A percentile compares a stretch with the other conserved stretches of the same genome.
phyloP scores from a whole-genome alignment of 1,140 invertebrate genomes.

The Sitobion miscanthi region DNA sequence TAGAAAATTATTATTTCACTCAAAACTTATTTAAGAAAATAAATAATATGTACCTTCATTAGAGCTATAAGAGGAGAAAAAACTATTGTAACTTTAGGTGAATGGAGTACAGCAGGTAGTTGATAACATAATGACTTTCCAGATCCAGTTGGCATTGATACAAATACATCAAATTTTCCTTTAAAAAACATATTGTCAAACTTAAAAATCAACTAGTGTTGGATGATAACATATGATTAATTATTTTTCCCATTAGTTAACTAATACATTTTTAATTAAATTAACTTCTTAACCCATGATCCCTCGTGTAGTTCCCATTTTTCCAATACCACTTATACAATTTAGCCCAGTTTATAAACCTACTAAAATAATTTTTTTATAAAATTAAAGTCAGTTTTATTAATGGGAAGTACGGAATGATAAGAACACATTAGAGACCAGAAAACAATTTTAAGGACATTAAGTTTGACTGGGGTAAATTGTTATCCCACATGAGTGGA shows the following conservation, averaged over 20 bases:
- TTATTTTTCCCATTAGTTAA: background rate
- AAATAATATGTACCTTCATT: conserved; percentile 67
- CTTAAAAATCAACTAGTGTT: background rate
- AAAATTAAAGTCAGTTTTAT: too few species aligned
- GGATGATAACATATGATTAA: background rate
- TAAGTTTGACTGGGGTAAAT: too few species aligned
- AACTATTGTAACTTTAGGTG: conserved; percentile 70
- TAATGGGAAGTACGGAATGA: too few species aligned
- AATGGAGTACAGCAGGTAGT: conserved; percentile 69
- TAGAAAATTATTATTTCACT: background rate
- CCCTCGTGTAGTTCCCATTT: too few species aligned
- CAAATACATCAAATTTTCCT: conserved; percentile 71
- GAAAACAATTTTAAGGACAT: too few species aligned
- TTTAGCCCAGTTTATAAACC: too few species aligned
- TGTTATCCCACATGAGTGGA: too few species aligned
- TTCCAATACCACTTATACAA: too few species aligned
- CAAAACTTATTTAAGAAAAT: background rate
- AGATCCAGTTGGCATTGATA: conserved; percentile 77
- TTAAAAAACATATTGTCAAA: conserved; percentile 52
- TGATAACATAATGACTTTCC: conserved; percentile 79
- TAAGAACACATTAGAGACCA: too few species aligned
- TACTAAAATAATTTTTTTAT: too few species aligned
- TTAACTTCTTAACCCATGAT: background rate
- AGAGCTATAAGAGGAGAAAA: conserved; percentile 75
- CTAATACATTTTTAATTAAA: background rate